These are phyloP conservation scores for Nemurella pictetii DNA, from an alignment of 2,888 invertebrate species.

Conservation along the genomic window DNA sequence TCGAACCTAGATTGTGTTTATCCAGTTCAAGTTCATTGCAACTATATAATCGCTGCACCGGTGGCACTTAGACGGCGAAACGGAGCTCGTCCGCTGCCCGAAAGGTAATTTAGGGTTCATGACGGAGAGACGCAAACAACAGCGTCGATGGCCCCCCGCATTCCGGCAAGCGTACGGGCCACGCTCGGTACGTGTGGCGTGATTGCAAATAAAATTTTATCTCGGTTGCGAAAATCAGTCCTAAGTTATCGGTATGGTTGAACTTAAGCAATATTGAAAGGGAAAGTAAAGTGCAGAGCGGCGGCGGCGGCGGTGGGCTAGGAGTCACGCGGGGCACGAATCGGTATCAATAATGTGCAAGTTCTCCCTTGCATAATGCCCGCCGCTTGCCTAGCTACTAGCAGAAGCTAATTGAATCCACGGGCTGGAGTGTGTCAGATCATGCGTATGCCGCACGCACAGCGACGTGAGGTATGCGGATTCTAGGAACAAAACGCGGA, in stretches of 20 bases:
- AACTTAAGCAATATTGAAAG: conserved; percentile 10
- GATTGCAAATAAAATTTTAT: conserved; percentile 11
- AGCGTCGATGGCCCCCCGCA: neutral
- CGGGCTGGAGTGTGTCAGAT: neutral
- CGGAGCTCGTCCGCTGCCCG: neutral
- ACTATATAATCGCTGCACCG: no score
- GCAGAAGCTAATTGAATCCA: neutral
- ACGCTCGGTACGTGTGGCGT: neutral
- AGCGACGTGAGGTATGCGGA: neutral
- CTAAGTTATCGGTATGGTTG: neutral
- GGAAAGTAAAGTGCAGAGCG: neutral
- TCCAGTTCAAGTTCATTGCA: conserved; percentile 37
- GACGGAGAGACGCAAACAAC: neutral
- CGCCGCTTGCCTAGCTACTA: no score
- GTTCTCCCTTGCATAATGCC: neutral
- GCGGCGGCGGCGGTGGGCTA: neutral
- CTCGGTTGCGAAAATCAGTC: conserved; percentile 10
- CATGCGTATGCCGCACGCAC: neutral
- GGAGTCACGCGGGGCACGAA: neutral
- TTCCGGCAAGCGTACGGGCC: neutral
- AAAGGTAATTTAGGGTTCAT: neutral
- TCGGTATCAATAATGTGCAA: neutral
- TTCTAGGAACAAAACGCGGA: neutral
- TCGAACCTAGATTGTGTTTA: neutral
- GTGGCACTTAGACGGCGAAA: neutral